phyloP scores from a whole-genome alignment of 2,113 vertebrate genomes.

The Oostethus manadensis region DNA sequence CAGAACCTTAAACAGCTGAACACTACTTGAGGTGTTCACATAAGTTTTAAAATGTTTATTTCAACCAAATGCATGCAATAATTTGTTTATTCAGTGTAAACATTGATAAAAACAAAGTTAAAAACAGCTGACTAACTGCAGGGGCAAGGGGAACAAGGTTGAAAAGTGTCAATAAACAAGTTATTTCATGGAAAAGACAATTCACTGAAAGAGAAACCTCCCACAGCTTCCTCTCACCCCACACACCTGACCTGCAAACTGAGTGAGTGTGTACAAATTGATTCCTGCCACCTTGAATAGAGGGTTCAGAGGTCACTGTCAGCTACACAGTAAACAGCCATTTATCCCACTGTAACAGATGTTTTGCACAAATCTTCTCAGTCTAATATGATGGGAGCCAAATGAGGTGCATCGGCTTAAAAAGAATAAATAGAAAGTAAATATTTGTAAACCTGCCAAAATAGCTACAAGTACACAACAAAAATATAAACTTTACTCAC shows the following conservation, averaged over 20 bases:
- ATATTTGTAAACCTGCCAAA: no score
- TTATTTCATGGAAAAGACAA: constrained; percentile 7
- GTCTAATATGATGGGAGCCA: not conserved
- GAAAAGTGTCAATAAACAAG: not conserved
- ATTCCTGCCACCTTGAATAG: not conserved
- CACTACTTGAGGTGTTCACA: no score
- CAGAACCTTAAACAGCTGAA: no score
- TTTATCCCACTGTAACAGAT: not conserved
- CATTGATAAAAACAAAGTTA: no score
- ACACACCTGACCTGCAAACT: not conserved
- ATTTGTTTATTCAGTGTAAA: no score
- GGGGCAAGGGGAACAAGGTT: not conserved
- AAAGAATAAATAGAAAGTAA: no score
- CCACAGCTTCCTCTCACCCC: constrained; percentile 1
- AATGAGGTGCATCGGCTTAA: not conserved
- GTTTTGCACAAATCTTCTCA: no score
- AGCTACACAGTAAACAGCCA: constrained; percentile 4
- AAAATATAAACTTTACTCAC: no score
- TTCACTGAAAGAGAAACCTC: constrained; percentile 4
- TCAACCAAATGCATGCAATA: no score
- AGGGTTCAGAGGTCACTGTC: not conserved
- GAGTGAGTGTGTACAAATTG: not conserved
- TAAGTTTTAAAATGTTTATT: no score
- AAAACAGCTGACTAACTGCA: no score
- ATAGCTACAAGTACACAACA: no score